Evolutionary conservation across 2,888 invertebrate genomes (phyloP), one percentile per base, ranked within the genome.

Genomic region (Eupithecia centaureata): DNA sequence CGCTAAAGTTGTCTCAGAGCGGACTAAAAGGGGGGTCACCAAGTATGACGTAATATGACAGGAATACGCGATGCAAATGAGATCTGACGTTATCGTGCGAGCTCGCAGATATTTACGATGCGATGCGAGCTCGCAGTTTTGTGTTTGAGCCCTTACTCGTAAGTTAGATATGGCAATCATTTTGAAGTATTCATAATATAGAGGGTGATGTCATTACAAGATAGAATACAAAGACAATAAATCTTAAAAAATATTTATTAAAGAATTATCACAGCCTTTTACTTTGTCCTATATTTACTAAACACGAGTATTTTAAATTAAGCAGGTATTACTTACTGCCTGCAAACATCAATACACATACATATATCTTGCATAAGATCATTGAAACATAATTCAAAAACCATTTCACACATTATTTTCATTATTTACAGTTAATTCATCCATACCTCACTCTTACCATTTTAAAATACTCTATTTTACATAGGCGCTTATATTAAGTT

Each of bases 221-320:
- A 47, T 22, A 22, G 1, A 47, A 47, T 18, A 42, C 18, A 18
- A 18, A 42, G n/a, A n/a, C n/a, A n/a, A n/a, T n/a, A 42, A 47
- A 18, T 10, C 18, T 22, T 22, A 22, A 18, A 30, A 27, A 47
- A 47, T 58, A 65, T 57, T 60, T 62, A 57, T 28, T 51, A 54
- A 10, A 42, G 59, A 73, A 75, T 76, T 82, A 87, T 86, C 87
- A 87, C 87, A 87, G 87, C 84, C 84, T 79, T 52, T 81, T 61
- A 76, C 56, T 64, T 68, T 66, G 65, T 38, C 63, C 15, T 61
- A 12, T 22, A 22, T 47, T 3, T 22, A 47, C 3, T 15, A 18
- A 42, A 42, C 42, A 42, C 42, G 10, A 18, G 18, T 10, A 42
- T 18, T 38, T 42, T 10, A 18, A 2, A 42, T 42, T n/a, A 42